These are phyloP conservation scores for Emydoidea blandingii DNA, from an alignment of 2,797 vertebrate genomes.

Conservation along the genomic window DNA sequence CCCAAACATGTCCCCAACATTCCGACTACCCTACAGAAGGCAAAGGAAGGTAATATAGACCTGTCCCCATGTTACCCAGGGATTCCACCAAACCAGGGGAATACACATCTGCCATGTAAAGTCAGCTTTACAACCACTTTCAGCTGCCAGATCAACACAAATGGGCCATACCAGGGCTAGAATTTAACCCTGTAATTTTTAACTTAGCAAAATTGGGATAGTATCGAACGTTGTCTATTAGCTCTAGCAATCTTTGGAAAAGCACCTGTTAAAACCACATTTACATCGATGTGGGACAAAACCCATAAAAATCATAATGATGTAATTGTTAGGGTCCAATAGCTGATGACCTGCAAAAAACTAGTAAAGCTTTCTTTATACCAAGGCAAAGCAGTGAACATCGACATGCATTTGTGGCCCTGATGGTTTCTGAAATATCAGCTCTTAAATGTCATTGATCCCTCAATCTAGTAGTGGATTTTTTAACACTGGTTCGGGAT, in stretches of 20 bases:
- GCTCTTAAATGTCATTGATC: slow-evolving; percentile 44
- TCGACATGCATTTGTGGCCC: slow-evolving; percentile 5
- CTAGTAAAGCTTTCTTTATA: background rate
- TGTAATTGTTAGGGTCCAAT: background rate
- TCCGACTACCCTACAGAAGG: background rate
- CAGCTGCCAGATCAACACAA: rapidly evolving
- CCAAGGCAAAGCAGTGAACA: background rate
- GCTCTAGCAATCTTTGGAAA: background rate
- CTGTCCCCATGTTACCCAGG: background rate
- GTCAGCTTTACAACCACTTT: rapidly evolving
- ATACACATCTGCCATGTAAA: rapidly evolving
- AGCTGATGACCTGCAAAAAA: background rate
- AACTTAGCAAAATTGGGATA: background rate
- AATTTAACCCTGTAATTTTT: background rate
- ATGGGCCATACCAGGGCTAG: background rate
- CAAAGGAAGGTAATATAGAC: background rate
- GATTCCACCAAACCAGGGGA: background rate
- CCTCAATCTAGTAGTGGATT: background rate
- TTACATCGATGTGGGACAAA: background rate
- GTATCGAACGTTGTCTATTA: background rate
- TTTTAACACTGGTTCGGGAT: background rate
- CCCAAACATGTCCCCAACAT: background rate
- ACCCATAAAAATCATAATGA: background rate
- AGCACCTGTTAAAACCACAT: background rate
- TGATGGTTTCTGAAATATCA: background rate